Evolutionary conservation across 2,113 vertebrate genomes (phyloP), one percentile per base, ranked within the genome.

Genomic region (Aegithalos caudatus): DNA sequence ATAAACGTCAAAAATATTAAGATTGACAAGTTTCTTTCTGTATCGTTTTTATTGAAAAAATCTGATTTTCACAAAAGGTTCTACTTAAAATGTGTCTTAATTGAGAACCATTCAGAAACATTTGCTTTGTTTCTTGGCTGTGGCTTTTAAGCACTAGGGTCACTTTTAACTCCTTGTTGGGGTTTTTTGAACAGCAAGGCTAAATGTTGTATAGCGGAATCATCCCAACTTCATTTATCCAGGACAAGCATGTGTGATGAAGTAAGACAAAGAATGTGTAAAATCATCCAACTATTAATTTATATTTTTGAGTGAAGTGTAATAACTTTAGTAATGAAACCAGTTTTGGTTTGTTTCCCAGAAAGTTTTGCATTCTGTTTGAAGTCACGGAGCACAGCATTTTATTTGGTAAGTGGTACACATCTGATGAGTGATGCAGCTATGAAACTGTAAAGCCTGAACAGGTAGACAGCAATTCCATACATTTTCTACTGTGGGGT

Each of bases 311-410:
- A 78, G 37, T 44, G n/a, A 76, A 92, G 9, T 67, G 31, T 56
- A 73, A 85, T 79, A 23, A 28, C 72, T 91, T 88, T 70, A 58
- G 28, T 78, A 83, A 81, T 24, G 18, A 53, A 69, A 94, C 21
- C 14, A 54, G 62, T 94, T 91, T 91, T 90, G 37, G 37, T 87
- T 77, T 85, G 53, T 65, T 96, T 94, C 74, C 66, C 90, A 70
- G 90, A 81, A 95, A 89, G 45, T 33, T 90, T 88, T 81, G 12
- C 66, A 78, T 95, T 91, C 48, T 90, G 31, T 85, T 74, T 60
- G 66, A 83, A 91, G 47, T 86, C 70, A 84, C 45, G 40, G 78
- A 92, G 72, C 40, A 35, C 24, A 87, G 31, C 31, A 42, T 93
- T 96, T 93, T 84, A 54, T 79, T 93, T 77, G 6, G 2, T 90